Conservation (phyloP, 2,113 vertebrate genomes). For the Sapayoa aenigma region DNA sequence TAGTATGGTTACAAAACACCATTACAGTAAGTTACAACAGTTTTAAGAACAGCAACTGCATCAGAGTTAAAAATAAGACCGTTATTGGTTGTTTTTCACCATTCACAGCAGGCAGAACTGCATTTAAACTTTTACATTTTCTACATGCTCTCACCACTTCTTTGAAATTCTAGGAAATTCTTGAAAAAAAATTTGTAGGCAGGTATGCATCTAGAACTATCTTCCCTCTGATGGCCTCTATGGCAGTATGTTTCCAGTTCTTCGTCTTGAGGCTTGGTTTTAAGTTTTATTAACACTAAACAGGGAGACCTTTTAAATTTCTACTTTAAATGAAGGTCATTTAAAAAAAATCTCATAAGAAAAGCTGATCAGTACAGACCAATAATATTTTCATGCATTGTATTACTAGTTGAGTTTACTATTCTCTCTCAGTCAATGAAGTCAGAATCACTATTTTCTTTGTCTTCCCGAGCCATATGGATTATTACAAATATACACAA, state of each 20-base stretch:
- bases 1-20: background rate
- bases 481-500: background rate
- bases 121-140: background rate
- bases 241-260: background rate
- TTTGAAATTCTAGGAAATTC: background rate
- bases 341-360: background rate
- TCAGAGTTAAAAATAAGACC: background rate
- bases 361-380: background rate
- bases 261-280: background rate
- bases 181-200: background rate
- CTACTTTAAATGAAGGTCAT: background rate
- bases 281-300: background rate
- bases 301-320: background rate
- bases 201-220: background rate
- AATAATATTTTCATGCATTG: background rate
- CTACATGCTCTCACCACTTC: background rate
- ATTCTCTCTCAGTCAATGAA: background rate
- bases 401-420: background rate
- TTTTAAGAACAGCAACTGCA: background rate
- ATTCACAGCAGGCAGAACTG: background rate
- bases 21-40: background rate
- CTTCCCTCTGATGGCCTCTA: background rate
- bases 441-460: background rate
- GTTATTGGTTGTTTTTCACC: background rate
- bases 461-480: background rate